These are phyloP conservation scores for Oenanthe oenanthe DNA, from an alignment of 2,113 vertebrate genomes.

Conservation along the genomic window DNA sequence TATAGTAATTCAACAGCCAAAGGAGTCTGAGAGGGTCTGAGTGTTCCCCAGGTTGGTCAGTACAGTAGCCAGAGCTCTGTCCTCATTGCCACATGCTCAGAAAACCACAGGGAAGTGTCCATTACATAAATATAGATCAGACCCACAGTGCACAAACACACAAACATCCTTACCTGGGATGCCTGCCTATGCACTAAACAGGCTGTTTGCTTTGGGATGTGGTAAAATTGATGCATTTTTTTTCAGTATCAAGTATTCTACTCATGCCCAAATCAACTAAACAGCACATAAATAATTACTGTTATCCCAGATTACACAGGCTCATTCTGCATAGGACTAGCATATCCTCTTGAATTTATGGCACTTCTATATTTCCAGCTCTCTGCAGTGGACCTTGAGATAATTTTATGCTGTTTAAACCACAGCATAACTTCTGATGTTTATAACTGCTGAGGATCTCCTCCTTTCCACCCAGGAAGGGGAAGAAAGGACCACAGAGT, in stretches of 20 bases:
- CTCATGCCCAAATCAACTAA: background rate
- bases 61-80: background rate
- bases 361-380: background rate
- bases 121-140: background rate
- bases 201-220: background rate
- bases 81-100: background rate
- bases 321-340: background rate
- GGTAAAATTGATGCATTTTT: background rate
- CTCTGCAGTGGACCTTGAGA: background rate
- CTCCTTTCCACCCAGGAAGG: background rate
- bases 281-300: background rate
- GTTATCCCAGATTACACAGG: background rate
- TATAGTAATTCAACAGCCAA: background rate
- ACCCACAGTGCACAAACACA: background rate
- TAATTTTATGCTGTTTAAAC: background rate
- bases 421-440: background rate
- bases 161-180: background rate
- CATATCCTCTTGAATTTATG: background rate
- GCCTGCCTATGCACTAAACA: background rate
- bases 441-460: background rate
- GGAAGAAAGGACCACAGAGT: background rate
- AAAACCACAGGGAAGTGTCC: background rate
- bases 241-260: background rate
- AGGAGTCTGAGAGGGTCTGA: background rate
- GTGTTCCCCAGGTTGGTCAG: background rate